Evolutionary conservation across 2,113 vertebrate genomes (phyloP), one percentile per base, ranked within the genome.

Genomic region (Elaphurus davidianus): DNA sequence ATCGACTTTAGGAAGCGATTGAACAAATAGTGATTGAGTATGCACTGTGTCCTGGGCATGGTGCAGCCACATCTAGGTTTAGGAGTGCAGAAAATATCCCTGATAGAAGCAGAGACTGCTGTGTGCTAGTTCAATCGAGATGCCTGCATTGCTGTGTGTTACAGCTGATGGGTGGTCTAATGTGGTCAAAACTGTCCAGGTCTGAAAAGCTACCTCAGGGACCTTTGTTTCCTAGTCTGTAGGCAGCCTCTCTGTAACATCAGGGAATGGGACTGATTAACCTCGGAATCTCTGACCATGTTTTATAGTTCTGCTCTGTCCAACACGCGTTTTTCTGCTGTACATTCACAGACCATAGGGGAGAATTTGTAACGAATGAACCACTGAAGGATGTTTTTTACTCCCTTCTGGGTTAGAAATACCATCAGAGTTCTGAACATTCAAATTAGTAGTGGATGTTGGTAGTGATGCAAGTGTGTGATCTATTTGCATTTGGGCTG

Each of bases 51-150:
- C 33, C 47, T 2, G 2, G 21, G 82, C 14, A 6, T 0, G 0
- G 25, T 11, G 36, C 10, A 15, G 25, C 5, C 25, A 43, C 33
- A 4, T 27, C 16, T 2, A 8, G 3, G 19, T 36, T 71, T 45
- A n/a, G 36, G 19, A 30, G 0, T 0, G 0, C 8, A 60, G 25
- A 25, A 28, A 15, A 7, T 60, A 71, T 57, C 2, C 59, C 57
- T 3, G 36, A 23, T 2, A 4, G 4, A 45, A 36, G 21, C 19
- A 23, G 12, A 82, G 47, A 14, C 4, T 28, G 93, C 25, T 1
- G 3, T 2, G 10, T 1, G 45, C 13, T 25, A 0, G 33, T 54
- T n/a, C 15, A 3, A 0, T 5, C 0, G 1, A 16, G 45, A n/a
- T 0, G 4, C 7, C 21, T 27, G 45, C 12, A 0, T 19, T 11